Evolutionary conservation across 2,888 invertebrate species (phyloP).

Genomic region (Erebia aethiops): DNA sequence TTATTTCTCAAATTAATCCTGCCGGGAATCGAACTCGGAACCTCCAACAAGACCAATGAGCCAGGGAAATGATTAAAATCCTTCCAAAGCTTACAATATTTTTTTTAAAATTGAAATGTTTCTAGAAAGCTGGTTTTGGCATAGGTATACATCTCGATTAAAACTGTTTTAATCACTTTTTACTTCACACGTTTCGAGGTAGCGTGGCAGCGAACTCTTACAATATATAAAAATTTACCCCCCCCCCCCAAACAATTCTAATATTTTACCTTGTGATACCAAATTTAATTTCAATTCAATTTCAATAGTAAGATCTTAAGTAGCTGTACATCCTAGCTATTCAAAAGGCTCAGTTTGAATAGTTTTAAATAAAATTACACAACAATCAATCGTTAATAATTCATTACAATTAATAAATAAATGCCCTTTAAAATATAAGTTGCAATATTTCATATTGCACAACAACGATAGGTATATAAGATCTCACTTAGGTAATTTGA

Average conservation of each 20-base stretch:
- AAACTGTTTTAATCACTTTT: too few relatives aligned
- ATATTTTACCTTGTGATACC: background rate
- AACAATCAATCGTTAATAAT: background rate
- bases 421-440: slow-evolving; percentile 12
- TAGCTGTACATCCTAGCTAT: background rate
- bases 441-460: slow-evolving; percentile 10
- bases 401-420: background rate
- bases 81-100: too few relatives aligned
- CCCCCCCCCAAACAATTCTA: background rate
- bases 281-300: background rate
- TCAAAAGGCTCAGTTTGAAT: background rate
- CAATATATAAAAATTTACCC: too few relatives aligned
- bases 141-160: too few relatives aligned
- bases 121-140: too few relatives aligned
- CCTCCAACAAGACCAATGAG: too few relatives aligned
- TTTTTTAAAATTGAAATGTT: too few relatives aligned
- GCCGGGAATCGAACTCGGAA: too few relatives aligned
- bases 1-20: too few relatives aligned
- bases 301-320: background rate
- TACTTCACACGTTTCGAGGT: too few relatives aligned
- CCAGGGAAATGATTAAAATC: too few relatives aligned
- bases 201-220: too few relatives aligned
- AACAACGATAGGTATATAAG: slow-evolving; percentile 17
- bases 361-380: background rate
- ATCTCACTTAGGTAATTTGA: slow-evolving; percentile 11